Conservation (phyloP, 2,888 invertebrate species). For the Heliconius charithonia region DNA sequence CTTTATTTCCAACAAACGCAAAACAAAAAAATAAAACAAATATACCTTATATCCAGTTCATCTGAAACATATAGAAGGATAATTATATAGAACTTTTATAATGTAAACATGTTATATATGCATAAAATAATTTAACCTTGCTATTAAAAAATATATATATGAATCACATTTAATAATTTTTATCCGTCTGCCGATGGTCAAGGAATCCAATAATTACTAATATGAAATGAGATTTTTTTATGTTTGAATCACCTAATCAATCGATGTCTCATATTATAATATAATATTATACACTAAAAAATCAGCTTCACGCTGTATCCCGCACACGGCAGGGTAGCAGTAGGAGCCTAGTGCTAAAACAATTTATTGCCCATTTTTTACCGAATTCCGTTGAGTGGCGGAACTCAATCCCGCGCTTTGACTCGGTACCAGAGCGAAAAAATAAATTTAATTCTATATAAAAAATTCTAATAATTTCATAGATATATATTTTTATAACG, state of each 20-base stretch:
- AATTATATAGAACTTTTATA: neutral
- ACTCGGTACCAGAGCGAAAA: too few species aligned
- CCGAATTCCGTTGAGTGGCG: too few species aligned
- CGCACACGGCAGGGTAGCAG: too few species aligned
- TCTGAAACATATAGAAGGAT: neutral
- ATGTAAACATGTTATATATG: neutral
- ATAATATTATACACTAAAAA: neutral
- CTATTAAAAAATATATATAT: conserved; percentile 16
- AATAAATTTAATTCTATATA: too few species aligned
- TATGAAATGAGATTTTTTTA: conserved; percentile 12
- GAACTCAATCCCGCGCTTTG: too few species aligned
- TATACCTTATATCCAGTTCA: neutral
- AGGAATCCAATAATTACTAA: neutral
- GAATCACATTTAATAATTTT: conserved; percentile 15
- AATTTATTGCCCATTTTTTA: too few species aligned
- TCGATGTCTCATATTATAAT: neutral
- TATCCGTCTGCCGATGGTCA: neutral
- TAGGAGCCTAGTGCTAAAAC: too few species aligned
- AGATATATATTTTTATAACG: too few species aligned
- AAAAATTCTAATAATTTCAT: too few species aligned
- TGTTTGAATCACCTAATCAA: conserved; percentile 2
- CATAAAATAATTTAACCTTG: conserved; percentile 5
- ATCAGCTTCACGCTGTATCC: too few species aligned
- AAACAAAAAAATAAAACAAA: neutral
- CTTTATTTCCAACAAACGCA: neutral